phyloP scores from a whole-genome alignment of 2,113 vertebrate species.

The Psettodes erumei region DNA sequence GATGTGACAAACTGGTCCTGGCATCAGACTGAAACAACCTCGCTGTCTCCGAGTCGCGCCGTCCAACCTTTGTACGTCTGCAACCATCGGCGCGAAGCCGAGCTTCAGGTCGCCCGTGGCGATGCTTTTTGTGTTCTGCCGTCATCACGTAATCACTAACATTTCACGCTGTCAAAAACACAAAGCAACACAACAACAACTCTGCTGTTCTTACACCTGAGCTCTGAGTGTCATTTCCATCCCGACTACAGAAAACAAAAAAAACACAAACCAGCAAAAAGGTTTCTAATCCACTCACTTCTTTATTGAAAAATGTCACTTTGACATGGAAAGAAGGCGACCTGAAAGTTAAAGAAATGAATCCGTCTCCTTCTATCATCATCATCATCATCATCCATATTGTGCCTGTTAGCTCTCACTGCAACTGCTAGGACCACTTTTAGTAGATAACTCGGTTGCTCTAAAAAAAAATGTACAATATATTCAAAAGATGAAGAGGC shows the following conservation, averaged over 20 bases:
- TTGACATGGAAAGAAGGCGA: not conserved
- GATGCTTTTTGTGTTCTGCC: conserved; percentile 6
- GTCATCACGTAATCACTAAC: conserved; percentile 13
- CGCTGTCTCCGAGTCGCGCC: conserved; percentile 33
- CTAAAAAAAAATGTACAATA: not conserved
- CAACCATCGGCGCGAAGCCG: conserved; percentile 12
- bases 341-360: not conserved
- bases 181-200: not conserved
- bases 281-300: not conserved
- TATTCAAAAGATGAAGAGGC: conserved; percentile 39
- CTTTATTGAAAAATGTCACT: no score
- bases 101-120: conserved; percentile 14
- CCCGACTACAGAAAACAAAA: no score
- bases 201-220: not conserved
- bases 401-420: not conserved
- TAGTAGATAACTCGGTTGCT: not conserved
- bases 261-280: not conserved
- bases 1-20: conserved; percentile 63
- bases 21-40: conserved; percentile 54
- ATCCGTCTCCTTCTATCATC: not conserved
- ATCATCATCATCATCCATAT: no score
- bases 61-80: conserved; percentile 33
- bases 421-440: not conserved
- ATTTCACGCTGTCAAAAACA: conserved; percentile 28
- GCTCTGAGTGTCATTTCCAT: not conserved